Base-by-base conservation (phyloP, 2,888 invertebrate species). In the Microplitis manilae region DNA sequence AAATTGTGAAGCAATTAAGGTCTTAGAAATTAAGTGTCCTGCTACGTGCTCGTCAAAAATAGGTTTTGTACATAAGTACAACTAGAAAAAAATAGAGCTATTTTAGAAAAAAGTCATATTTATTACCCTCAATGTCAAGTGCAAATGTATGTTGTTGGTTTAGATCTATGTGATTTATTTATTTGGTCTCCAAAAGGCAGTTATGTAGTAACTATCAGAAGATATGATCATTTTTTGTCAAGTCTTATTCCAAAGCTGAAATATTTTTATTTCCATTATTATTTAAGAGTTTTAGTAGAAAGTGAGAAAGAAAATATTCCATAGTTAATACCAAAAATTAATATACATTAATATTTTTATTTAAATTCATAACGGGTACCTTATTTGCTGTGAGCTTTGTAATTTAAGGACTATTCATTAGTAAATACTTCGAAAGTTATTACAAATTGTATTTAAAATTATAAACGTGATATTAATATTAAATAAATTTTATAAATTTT, bases 21-120 rank as follows among this genome's bases (percentile, higher is more conserved):
- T 80, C 13, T 15, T 82, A 1, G 81, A 81, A 75, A 71, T 82
- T 68, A 81, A 81, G 72, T 81, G 81, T 65, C 81, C 81, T 6
- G 67, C 62, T n/a, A 71, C 73, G 2, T 81, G 82, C 15, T 15
- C 41, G 13, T 17, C 41, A 0, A 50, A 41, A n/a, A n/a, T n/a
- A n/a, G n/a, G n/a, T n/a, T n/a, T n/a, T n/a, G n/a, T n/a, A n/a
- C n/a, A n/a, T n/a, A n/a, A n/a, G n/a, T n/a, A 17, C 30, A 38
- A 13, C 13, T 38, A 13, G 7, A 38, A 9, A 60, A 61, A 61
- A 61, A 60, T 9, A 5, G 60, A 15, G n/a, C 15, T 13, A 9
- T 15, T 15, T 15, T 68, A 5, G 65, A 70, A 8, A 17, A 64
- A 6, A 64, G 50, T 64, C 64, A 64, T 13, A 39, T 64, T 1